Evolutionary conservation across 2,113 vertebrate species (phyloP).

Genomic region (Syngnathus scovelli): DNA sequence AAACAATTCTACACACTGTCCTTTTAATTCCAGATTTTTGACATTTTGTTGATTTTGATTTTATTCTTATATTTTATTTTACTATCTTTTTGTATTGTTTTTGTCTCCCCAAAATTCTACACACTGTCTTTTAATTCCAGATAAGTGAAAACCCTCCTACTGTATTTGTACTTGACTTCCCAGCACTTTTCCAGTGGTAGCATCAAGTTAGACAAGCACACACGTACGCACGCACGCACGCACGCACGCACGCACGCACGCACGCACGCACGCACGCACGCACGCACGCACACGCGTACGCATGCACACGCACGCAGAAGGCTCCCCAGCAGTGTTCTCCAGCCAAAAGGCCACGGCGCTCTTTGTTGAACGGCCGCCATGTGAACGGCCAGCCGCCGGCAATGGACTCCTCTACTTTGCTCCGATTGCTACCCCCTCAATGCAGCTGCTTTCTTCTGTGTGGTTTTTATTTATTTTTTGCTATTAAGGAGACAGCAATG

Average conservation of each 20-base stretch:
- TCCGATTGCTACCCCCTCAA: constrained; percentile 19
- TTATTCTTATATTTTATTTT: too few relatives aligned
- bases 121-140: too few relatives aligned
- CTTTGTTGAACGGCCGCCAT: constrained; percentile 51
- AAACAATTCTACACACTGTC: too few relatives aligned
- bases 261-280: constrained; percentile 1
- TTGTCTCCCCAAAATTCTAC: too few relatives aligned
- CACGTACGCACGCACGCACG: background rate
- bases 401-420: too few relatives aligned
- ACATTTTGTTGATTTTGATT: too few relatives aligned
- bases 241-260: background rate
- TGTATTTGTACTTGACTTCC: too few relatives aligned
- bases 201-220: background rate
- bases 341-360: constrained; percentile 39
- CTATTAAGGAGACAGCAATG: constrained; percentile 45
- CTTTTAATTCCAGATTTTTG: too few relatives aligned
- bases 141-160: too few relatives aligned
- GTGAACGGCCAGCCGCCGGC: background rate
- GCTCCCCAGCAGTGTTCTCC: constrained; percentile 32
- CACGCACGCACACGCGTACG: background rate
- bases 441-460: constrained; percentile 34
- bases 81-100: too few relatives aligned
- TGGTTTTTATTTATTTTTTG: constrained; percentile 11
- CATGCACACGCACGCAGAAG: background rate
- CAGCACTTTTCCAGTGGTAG: background rate